Base-by-base conservation (phyloP, 2,797 vertebrate genomes). In the Myotis daubentonii region DNA sequence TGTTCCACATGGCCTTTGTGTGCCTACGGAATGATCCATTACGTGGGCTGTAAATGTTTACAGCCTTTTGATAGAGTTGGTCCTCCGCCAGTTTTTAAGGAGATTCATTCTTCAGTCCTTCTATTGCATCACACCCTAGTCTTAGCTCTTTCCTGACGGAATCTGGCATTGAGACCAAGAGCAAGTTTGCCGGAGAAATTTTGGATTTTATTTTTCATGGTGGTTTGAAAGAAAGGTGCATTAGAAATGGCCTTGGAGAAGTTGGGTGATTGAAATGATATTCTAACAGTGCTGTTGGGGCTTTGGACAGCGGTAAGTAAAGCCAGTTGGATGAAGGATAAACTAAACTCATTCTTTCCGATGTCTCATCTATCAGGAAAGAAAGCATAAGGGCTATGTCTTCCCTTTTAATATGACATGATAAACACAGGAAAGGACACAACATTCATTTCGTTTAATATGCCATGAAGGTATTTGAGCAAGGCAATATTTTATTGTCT, bases 401-500 rank as follows among this genome's bases (percentile, higher is more conserved):
- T 97, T 98, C 38, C 41, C 91, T 78, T 97, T 97, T 96, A 91
- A 36, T 97, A 38, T 84, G 49, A 91, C 96, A 86, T 89, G 80
- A 94, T 97, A 97, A 97, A 96, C 76, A 96, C 41, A 95, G 94
- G 71, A 90, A 87, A 97, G 71, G 91, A 94, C 97, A 80, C 16
- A 94, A 53, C 19, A 89, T 96, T 98, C 93, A 91, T 92, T 98
- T 96, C 90, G 65, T 80, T 98, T 97, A 97, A 94, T 91, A 98
- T 96, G 57, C 75, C 92, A 96, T 97, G 94, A 97, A 60, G 95
- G 80, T 60, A 93, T 97, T 96, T 91, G 70, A 96, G 82, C 91
- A 96, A 97, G 85, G 81, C 95, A 95, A 82, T 97, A 90, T 95
- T 98, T 97, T 98, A 97, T 96, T 96, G 78, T 97, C 90, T 94